phyloP scores from a whole-genome alignment of 2,113 vertebrate genomes.

The Excalfactoria chinensis region DNA sequence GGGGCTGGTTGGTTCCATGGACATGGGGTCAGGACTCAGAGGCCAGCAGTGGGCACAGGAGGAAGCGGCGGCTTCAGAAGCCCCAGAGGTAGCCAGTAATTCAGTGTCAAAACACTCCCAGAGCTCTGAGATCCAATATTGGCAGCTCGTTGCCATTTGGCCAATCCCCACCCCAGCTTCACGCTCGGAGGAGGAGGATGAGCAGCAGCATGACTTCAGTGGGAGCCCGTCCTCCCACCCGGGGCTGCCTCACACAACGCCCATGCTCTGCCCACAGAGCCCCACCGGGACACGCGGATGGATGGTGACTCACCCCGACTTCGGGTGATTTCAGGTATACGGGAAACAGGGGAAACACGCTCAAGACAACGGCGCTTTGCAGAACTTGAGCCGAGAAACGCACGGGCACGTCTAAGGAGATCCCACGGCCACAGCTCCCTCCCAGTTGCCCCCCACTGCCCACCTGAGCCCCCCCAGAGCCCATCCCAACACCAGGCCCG shows the following conservation, averaged over 20 bases:
- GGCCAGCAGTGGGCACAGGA: background rate
- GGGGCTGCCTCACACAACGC: background rate
- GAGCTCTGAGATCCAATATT: background rate
- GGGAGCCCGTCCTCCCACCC: background rate
- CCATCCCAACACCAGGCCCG: too few relatives aligned
- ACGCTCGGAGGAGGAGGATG: background rate
- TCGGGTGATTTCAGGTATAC: background rate
- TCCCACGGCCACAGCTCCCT: too few relatives aligned
- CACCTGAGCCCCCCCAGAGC: too few relatives aligned
- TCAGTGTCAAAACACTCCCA: background rate
- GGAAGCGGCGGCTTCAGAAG: background rate
- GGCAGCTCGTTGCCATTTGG: background rate
- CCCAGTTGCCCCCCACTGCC: too few relatives aligned
- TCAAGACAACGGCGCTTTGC: background rate
- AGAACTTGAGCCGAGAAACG: background rate
- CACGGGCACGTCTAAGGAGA: background rate
- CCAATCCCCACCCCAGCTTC: background rate
- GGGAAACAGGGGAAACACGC: background rate
- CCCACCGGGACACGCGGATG: background rate
- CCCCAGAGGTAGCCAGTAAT: accelerated
- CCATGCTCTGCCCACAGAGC: background rate
- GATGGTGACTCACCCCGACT: background rate
- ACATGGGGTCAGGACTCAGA: too few relatives aligned
- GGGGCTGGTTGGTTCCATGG: accelerated
- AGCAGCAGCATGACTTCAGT: background rate